Evolutionary conservation across 2,797 vertebrate genomes (phyloP), one percentile per base, ranked within the genome.

Genomic region (Argyrosomus regius): DNA sequence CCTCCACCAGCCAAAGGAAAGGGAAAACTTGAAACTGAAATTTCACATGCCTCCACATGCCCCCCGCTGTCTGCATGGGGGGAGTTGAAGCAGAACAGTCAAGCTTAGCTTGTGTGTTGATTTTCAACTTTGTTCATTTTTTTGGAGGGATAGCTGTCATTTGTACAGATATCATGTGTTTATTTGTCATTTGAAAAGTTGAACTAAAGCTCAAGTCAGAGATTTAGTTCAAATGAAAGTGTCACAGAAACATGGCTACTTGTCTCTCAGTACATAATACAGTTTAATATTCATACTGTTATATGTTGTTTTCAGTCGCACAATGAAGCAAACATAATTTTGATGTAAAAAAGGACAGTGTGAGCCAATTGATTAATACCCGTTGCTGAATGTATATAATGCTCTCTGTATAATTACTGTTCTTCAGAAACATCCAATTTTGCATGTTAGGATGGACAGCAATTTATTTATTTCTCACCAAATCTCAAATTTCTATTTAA

Each of bases 391-490:
- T 78, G 59, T 81, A 73, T 39, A 69, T 73, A 65, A 24, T 63
- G 63, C 50, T 62, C 3, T 41, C n/a, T 69, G 50, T 79, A 45
- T 83, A 67, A 72, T 75, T 49, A 64, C 18, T 72, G 50, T 70
- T 74, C 45, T 62, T 80, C 50, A 83, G 43, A 79, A 77, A 72
- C 43, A 28, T 59, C 54, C 65, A 65, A 24, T 45, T 75, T 64
- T 75, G 53, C 60, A 75, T 67, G 78, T 80, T 82, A 56, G 58
- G 20, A 68, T 54, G n/a, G 28, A 71, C 46, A 71, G 24, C 11
- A 31, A 46, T 76, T 83, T 77, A 86, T 85, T 89, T 88, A 87
- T 89, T 87, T 71, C 35, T 87, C 48, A 69, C 43, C 53, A 76
- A 69, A 82, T 70, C 0, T 26, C 43, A 54, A 24, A 14, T 20